Base-by-base conservation (phyloP, 1,140 invertebrate genomes). In the Drosophila dunni region DNA sequence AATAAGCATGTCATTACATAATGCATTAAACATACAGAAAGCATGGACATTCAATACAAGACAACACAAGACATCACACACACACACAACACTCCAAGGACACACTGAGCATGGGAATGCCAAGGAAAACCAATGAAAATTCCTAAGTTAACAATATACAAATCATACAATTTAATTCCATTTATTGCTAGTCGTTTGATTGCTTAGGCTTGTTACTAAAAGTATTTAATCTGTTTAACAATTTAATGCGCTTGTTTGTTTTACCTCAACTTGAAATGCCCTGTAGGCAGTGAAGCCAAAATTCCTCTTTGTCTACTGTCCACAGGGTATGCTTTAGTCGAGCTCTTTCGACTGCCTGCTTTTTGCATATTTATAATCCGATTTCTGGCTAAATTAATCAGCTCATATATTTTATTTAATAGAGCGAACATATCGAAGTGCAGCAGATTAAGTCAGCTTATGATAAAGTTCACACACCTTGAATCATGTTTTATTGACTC, bases 1-100 rank as follows among this genome's bases (percentile, higher is more conserved):
- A 17, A 65, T 40, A 29, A 71, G 68, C 78, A 64, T 84, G 69
- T 74, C 78, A 83, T 76, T 71, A 53, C 71, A 85, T 75, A 75
- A 64, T 57, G 54, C 57, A 68, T 50, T 42, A 17, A 24, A 74
- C 63, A 64, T 74, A 67, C 29, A 34, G 24, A 24, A 7, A 51
- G 48, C 48, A 51, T 33, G 24, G 48, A 20, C 61, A 76, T 66
- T 50, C 34, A 2, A 29, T 29, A 29, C 24, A 29, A 29, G 24
- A 6, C 9, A 17, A 29, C 20, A 48, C 46, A 48, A 10, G 1
- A 48, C 15, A 48, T 71, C 15, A 70, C 65, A 29, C 60, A 75
- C 61, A 75, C 57, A 56, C 44, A 58, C 58, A 73, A 68, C 33
- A 54, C 13, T 17, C 34, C 8, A 53, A 53, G 50, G 50, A 51